phyloP scores from a whole-genome alignment of 1,140 invertebrate species.

The Scylla paramamosain region DNA sequence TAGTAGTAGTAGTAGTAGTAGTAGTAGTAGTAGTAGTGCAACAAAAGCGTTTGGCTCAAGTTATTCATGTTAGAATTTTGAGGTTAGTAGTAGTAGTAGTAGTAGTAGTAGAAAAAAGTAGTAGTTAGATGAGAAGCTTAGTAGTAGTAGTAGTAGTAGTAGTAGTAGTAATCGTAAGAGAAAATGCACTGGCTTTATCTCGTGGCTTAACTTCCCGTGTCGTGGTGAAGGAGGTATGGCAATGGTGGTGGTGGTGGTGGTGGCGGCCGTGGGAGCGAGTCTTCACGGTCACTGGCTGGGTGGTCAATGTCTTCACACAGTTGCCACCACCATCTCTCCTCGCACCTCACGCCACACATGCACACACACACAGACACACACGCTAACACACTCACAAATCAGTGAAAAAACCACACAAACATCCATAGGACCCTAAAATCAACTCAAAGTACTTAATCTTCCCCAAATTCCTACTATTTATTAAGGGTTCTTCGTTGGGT shows the following conservation, averaged over 20 bases:
- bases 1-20: too few species aligned
- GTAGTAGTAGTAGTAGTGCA: too few species aligned
- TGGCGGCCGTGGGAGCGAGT: slow-evolving; percentile 5
- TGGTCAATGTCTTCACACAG: neutral
- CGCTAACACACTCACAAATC: too few species aligned
- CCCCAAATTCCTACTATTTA: neutral
- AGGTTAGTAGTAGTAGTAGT: too few species aligned
- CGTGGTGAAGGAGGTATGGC: neutral
- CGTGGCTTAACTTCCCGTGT: neutral
- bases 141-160: neutral
- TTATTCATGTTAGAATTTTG: too few species aligned
- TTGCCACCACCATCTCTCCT: neutral
- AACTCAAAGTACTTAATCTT: too few species aligned
- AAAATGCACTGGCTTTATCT: neutral
- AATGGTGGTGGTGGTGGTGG: neutral
- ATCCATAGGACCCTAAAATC: too few species aligned
- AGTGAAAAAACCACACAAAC: too few species aligned
- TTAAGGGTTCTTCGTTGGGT: neutral
- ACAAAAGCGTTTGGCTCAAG: too few species aligned
- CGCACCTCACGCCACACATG: neutral
- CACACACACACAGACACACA: neutral
- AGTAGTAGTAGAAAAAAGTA: too few species aligned
- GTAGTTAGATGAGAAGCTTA: too few species aligned
- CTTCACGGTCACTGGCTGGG: neutral
- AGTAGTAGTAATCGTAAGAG: neutral